Conservation (phyloP, 2,797 vertebrate species). For the Poeciliopsis presidionis region DNA sequence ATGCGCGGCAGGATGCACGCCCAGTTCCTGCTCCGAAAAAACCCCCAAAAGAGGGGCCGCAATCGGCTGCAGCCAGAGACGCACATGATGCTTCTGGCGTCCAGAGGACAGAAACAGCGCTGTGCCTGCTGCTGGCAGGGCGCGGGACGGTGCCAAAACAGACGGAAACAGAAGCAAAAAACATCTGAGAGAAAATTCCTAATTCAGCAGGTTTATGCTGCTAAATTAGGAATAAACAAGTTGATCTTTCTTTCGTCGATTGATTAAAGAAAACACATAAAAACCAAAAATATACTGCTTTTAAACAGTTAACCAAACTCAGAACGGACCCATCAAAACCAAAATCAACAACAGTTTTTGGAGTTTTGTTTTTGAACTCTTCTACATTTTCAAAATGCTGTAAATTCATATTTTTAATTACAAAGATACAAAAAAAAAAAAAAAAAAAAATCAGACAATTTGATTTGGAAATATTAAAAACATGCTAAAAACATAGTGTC, state of each 20-base stretch:
- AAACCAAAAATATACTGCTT: not conserved
- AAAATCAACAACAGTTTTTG: not conserved
- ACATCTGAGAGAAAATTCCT: not conserved
- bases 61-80: not conserved
- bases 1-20: not conserved
- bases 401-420: not conserved
- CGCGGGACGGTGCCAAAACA: constrained; percentile 60
- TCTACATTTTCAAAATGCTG: not conserved
- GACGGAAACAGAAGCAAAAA: constrained; percentile 39
- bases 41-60: not conserved
- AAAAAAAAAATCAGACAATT: not conserved
- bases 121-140: constrained; percentile 49
- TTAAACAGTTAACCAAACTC: no score
- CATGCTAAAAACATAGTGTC: not conserved
- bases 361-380: not conserved
- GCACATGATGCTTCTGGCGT: not conserved
- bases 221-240: no score
- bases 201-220: not conserved
- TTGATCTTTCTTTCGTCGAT: no score
- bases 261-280: not conserved
- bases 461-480: not conserved
- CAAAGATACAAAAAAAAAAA: not conserved
- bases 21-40: not conserved
- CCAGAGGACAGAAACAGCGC: constrained; percentile 1
- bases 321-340: not conserved